Evolutionary conservation across 64 coral and sea anemone species (phyloP).

Genomic region (Trachythela sp.): DNA sequence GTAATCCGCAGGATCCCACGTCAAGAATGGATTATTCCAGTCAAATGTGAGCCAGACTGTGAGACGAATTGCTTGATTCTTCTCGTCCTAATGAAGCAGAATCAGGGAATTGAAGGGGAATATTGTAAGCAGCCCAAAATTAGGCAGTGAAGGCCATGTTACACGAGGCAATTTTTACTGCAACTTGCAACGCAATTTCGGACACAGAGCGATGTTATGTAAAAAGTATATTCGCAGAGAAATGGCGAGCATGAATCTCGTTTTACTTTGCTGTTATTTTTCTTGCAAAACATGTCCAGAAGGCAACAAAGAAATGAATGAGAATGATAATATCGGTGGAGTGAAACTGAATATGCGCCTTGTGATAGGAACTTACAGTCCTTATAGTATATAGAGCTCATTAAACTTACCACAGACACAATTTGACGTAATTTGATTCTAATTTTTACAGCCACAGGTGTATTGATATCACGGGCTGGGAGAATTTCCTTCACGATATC

Average conservation of each 20-base stretch:
- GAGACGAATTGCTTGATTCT: not conserved
- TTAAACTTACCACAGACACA: not conserved
- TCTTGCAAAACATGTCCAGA: too few relatives aligned
- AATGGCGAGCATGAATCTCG: too few relatives aligned
- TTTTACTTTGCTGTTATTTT: too few relatives aligned
- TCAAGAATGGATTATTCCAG: constrained; percentile 76
- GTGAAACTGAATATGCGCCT: not conserved
- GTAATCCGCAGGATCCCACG: constrained; percentile 58
- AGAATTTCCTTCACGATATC: not conserved
- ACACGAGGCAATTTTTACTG: too few relatives aligned
- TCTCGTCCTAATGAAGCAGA: constrained; percentile 11
- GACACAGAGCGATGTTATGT: too few relatives aligned
- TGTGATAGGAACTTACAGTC: not conserved
- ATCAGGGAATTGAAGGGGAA: not conserved
- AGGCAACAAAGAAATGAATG: too few relatives aligned
- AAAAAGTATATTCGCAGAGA: too few relatives aligned
- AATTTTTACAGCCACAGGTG: not conserved
- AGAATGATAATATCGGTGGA: too few relatives aligned
- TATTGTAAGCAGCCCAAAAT: too few relatives aligned
- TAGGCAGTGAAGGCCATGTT: too few relatives aligned
- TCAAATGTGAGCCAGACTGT: not conserved
- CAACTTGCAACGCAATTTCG: too few relatives aligned
- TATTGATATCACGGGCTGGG: not conserved
- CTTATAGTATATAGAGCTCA: not conserved
- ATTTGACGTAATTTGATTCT: not conserved